These are phyloP conservation scores for Drosophila vallismaia DNA, from an alignment of 2,888 invertebrate genomes.

Conservation along the genomic window DNA sequence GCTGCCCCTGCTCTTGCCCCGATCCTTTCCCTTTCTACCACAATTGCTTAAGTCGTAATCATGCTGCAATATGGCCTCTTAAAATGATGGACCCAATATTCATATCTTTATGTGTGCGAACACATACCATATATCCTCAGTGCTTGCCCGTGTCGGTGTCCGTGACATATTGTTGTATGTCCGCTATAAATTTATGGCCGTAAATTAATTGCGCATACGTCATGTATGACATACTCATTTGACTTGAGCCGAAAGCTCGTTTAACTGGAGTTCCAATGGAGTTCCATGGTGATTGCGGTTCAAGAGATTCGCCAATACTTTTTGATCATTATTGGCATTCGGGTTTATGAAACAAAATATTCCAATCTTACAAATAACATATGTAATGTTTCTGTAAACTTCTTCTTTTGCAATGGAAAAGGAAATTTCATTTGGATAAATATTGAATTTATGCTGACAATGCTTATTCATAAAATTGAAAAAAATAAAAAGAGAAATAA, in stretches of 20 bases:
- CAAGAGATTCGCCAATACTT: neutral
- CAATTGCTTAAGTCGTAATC: conserved; percentile 58
- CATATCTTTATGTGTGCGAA: conserved; percentile 2
- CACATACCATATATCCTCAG: conserved; percentile 7
- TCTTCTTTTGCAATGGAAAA: neutral
- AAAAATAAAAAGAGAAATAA: conserved; percentile 7
- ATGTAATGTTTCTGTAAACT: too few species aligned
- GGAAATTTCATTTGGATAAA: conserved; percentile 11
- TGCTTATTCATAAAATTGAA: conserved; percentile 56
- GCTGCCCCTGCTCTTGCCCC: neutral
- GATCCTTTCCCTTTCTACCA: neutral
- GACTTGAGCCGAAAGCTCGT: conserved; percentile 28
- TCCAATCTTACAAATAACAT: too few species aligned
- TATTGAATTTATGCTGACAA: conserved; percentile 28
- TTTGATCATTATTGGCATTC: neutral
- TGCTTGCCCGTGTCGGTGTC: conserved; percentile 6
- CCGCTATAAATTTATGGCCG: conserved; percentile 49
- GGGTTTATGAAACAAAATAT: neutral
- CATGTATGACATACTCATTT: conserved; percentile 46
- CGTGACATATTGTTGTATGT: conserved; percentile 36
- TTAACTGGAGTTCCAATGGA: neutral
- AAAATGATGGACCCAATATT: conserved; percentile 53
- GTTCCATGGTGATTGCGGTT: conserved; percentile 5
- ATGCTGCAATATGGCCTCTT: conserved; percentile 63
- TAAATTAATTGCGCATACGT: conserved; percentile 70